phyloP scores from a whole-genome alignment of 2,797 vertebrate species.

The Xiphorhynchus erythropygius region DNA sequence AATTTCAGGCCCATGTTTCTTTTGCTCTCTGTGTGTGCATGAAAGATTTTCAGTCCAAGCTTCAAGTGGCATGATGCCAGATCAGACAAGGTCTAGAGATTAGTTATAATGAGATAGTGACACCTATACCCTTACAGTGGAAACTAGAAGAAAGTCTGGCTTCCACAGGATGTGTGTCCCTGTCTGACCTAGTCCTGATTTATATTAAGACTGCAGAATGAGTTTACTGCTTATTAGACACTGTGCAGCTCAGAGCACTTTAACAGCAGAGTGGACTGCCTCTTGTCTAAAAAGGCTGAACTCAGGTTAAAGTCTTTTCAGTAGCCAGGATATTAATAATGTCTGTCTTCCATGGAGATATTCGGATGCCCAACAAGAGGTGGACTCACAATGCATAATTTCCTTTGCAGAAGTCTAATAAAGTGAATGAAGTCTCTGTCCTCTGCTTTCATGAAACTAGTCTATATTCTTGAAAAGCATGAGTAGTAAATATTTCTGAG shows the following conservation, averaged over 20 bases:
- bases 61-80: not conserved
- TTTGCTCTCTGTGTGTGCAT: not conserved
- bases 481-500: constrained; percentile 9
- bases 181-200: not conserved
- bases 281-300: not conserved
- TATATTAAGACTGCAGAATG: not conserved
- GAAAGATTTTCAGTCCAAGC: not conserved
- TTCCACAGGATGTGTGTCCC: not conserved
- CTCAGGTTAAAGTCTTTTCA: not conserved
- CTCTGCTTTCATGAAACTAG: not conserved
- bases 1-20: not conserved
- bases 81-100: not conserved
- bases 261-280: not conserved
- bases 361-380: not conserved
- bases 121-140: not conserved
- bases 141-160: not conserved
- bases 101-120: not conserved
- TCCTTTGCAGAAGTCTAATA: not conserved
- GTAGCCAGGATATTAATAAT: not conserved
- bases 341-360: not conserved
- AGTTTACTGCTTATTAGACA: not conserved
- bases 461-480: not conserved
- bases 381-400: accelerated
- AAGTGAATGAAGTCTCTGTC: not conserved
- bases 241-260: not conserved